phyloP scores from a whole-genome alignment of 2,888 invertebrate genomes.

The Agriotes lineatus region DNA sequence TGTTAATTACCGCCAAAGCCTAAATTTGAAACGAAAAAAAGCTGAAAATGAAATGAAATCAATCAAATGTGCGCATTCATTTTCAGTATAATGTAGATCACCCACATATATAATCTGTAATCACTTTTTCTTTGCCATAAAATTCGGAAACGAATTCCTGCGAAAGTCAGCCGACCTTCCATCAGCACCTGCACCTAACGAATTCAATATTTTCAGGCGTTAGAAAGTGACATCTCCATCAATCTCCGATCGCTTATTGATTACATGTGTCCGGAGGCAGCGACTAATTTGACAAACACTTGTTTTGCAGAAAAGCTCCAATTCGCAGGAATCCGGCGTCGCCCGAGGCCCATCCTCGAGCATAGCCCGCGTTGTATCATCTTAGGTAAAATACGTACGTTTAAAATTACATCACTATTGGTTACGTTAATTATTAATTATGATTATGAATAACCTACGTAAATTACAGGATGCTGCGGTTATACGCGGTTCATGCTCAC shows the following conservation, averaged over 20 bases:
- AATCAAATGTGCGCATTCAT: too few species aligned
- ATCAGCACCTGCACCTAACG: neutral
- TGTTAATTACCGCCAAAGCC: too few species aligned
- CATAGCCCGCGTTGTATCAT: constrained; percentile 38
- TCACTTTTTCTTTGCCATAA: too few species aligned
- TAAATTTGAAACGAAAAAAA: too few species aligned
- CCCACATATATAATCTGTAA: too few species aligned
- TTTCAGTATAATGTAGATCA: too few species aligned
- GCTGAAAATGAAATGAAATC: too few species aligned
- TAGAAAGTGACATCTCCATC: constrained; percentile 7
- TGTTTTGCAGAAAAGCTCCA: constrained; percentile 7
- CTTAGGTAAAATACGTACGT: constrained; percentile 24
- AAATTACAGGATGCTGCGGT: constrained; percentile 43
- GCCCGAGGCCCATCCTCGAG: constrained; percentile 34
- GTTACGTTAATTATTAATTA: constrained; percentile 41
- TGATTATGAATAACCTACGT: constrained; percentile 27
- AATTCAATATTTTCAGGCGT: constrained; percentile 10
- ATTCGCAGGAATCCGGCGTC: neutral
- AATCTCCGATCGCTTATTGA: too few species aligned
- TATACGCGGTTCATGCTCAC: constrained; percentile 19
- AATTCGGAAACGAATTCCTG: neutral
- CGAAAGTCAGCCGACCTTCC: neutral
- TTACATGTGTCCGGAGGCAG: too few species aligned
- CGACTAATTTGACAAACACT: neutral
- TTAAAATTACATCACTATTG: constrained; percentile 40